These are phyloP conservation scores for Osmerus mordax DNA, from an alignment of 2,113 vertebrate genomes.

Conservation along the genomic window DNA sequence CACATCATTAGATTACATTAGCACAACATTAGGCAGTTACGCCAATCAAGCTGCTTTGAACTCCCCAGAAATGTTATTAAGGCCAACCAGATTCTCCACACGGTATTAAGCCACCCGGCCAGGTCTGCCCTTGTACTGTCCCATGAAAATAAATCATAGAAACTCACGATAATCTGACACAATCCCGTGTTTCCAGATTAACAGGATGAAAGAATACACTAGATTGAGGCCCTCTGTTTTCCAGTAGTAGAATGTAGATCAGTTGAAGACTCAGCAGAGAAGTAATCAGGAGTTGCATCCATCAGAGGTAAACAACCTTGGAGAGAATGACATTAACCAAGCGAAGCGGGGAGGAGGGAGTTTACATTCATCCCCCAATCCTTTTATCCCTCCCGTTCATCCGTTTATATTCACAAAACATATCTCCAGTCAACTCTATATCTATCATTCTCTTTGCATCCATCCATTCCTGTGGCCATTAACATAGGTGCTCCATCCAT, in stretches of 20 bases:
- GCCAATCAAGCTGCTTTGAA: background rate
- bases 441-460: background rate
- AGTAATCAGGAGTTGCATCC: background rate
- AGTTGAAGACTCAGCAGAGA: background rate
- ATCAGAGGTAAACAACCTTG: slow-evolving; percentile 9
- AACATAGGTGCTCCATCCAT: slow-evolving; percentile 12
- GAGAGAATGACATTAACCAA: slow-evolving; percentile 6
- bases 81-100: slow-evolving; percentile 1
- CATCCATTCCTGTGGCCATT: background rate
- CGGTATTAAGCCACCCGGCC: slow-evolving; percentile 2
- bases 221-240: slow-evolving; percentile 17
- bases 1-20: slow-evolving; percentile 15
- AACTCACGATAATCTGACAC: slow-evolving; percentile 49
- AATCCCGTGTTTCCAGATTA: slow-evolving; percentile 46
- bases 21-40: background rate
- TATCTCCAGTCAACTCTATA: background rate
- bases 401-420: background rate
- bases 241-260: background rate
- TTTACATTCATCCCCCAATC: background rate
- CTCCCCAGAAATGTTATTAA: background rate
- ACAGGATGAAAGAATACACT: slow-evolving; percentile 49
- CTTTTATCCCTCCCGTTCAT: slow-evolving; percentile 1
- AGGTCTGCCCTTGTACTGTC: slow-evolving; percentile 32
- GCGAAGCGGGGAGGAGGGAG: background rate
- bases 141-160: slow-evolving; percentile 39